phyloP scores from a whole-genome alignment of 1,140 invertebrate species.

The Octopus bimaculoides region DNA sequence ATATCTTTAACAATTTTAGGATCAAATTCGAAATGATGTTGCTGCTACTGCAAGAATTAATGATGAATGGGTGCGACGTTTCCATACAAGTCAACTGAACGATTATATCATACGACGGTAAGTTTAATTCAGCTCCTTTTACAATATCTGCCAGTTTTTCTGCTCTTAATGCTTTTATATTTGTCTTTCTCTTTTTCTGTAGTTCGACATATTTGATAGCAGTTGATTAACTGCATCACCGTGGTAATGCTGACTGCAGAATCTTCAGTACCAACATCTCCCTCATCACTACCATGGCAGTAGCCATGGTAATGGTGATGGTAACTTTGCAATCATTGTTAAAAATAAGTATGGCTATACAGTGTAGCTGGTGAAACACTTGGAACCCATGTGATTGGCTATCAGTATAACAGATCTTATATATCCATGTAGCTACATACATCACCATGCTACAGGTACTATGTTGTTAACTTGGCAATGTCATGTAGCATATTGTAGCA shows the following conservation, averaged over 20 bases:
- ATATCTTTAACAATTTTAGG: constrained; percentile 28
- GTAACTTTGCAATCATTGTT: too few species aligned
- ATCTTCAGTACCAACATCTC: neutral
- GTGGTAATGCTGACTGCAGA: neutral
- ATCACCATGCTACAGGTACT: too few species aligned
- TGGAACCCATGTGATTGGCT: neutral
- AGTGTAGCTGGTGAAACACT: neutral
- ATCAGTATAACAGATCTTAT: neutral
- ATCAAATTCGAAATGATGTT: constrained; percentile 71
- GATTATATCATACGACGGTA: constrained; percentile 78
- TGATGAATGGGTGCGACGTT: constrained; percentile 71
- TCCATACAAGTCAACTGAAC: constrained; percentile 68
- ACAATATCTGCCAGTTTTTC: too few species aligned
- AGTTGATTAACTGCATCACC: neutral
- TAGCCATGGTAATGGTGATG: too few species aligned
- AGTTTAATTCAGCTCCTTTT: constrained; percentile 16
- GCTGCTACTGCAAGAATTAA: constrained; percentile 73
- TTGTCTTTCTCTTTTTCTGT: too few species aligned
- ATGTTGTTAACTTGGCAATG: too few species aligned
- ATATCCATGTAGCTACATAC: too few species aligned
- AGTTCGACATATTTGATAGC: neutral
- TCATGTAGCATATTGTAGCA: too few species aligned
- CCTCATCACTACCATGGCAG: too few species aligned
- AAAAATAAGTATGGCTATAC: neutral
- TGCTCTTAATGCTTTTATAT: too few species aligned